These are phyloP conservation scores for Piezodorus guildinii DNA, from an alignment of 1,140 invertebrate species.

Conservation along the genomic window DNA sequence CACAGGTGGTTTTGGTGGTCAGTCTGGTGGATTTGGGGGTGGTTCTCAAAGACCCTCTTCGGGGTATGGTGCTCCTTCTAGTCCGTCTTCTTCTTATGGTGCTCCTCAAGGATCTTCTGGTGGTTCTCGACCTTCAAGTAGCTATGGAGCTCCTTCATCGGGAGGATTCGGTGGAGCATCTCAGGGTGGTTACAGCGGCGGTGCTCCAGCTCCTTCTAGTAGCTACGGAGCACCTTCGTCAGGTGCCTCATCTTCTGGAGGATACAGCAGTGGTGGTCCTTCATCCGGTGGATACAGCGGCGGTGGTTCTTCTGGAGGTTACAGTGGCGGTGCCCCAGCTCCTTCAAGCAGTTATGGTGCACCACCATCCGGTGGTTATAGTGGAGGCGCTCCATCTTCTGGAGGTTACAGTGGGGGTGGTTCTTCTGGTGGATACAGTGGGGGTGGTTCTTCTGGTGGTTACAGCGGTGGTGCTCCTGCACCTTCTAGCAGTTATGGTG, in stretches of 20 bases:
- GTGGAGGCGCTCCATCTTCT: conserved; percentile 23
- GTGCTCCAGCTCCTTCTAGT: conserved; percentile 15
- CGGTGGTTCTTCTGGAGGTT: conserved; percentile 7
- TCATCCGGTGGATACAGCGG: conserved; percentile 16
- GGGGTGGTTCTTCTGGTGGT: background rate
- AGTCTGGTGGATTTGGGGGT: background rate
- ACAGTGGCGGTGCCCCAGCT: conserved; percentile 16
- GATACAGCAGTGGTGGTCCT: conserved; percentile 17
- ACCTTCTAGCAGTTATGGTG: conserved; percentile 16
- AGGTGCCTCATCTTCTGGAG: background rate
- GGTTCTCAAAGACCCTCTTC: conserved; percentile 1
- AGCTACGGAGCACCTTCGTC: conserved; percentile 24
- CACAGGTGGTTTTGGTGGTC: conserved; percentile 22
- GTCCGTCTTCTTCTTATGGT: background rate
- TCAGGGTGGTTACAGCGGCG: background rate
- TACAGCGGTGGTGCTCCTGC: conserved; percentile 18
- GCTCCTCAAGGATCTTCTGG: background rate
- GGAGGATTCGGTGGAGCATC: background rate
- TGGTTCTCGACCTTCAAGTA: conserved; percentile 21
- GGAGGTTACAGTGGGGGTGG: background rate
- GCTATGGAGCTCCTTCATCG: conserved; percentile 25
- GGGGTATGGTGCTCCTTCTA: conserved; percentile 13
- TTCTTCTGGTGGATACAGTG: background rate
- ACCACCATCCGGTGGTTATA: conserved; percentile 10
- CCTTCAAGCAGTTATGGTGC: conserved; percentile 20